phyloP scores from a whole-genome alignment of 2,888 invertebrate genomes.

The Nephrotoma appendiculata region DNA sequence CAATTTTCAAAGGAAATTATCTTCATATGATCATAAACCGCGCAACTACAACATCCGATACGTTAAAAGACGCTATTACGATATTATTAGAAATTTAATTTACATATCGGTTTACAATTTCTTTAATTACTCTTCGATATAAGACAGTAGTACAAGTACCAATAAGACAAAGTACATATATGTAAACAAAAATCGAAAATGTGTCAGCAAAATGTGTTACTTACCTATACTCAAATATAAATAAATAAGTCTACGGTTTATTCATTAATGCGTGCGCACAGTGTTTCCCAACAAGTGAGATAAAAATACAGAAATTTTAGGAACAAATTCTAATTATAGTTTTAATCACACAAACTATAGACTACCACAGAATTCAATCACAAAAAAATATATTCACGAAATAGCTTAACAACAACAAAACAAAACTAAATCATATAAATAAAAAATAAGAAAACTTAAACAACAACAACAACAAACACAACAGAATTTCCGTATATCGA shows the following conservation, averaged over 20 bases:
- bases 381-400: too few relatives aligned
- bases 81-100: not conserved
- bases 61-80: not conserved
- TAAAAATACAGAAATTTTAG: not conserved
- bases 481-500: not conserved
- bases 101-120: not conserved
- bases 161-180: not conserved
- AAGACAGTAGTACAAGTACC: not conserved
- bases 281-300: not conserved
- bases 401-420: not conserved
- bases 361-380: too few relatives aligned
- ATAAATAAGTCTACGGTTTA: not conserved
- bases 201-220: too few relatives aligned
- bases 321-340: not conserved
- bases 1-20: not conserved
- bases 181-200: not conserved
- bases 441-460: not conserved
- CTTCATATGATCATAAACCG: not conserved
- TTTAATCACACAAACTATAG: not conserved
- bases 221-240: not conserved
- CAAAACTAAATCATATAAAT: not conserved
- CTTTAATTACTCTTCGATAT: not conserved
- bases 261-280: not conserved
- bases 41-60: too few relatives aligned
- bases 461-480: not conserved